Percentiles rank a stretch among this genome's conserved stretches.
phyloP scores from a whole-genome alignment of 2,888 invertebrate genomes.

The Drosophila fulvimacula region DNA sequence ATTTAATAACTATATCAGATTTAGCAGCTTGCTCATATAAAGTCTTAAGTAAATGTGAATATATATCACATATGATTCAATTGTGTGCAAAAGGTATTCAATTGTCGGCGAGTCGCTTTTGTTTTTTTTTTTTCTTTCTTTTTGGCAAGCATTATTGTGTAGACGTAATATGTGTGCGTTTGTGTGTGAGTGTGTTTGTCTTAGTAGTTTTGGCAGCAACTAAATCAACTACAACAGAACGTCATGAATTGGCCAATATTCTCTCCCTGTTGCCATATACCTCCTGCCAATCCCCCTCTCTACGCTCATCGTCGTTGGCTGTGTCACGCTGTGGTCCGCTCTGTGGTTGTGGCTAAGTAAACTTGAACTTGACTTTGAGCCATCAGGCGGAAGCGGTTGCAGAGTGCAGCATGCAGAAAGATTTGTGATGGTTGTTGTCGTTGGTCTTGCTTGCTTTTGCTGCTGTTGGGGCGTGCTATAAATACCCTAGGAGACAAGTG shows the following conservation, averaged over 20 bases:
- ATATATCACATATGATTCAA: neutral
- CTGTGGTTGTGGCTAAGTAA: conserved; percentile 11
- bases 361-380: conserved; percentile 68
- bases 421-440: conserved; percentile 15
- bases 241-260: conserved; percentile 22
- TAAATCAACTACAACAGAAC: conserved; percentile 30
- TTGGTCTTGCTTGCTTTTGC: conserved; percentile 8
- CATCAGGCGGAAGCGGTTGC: conserved; percentile 35
- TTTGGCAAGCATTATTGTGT: conserved; percentile 15
- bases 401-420: conserved; percentile 36
- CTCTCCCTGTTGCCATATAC: neutral
- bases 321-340: conserved; percentile 17
- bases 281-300: neutral
- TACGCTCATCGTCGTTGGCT: neutral
- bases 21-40: neutral
- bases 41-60: neutral
- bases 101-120: neutral
- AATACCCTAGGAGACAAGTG: conserved; percentile 35
- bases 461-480: conserved; percentile 27
- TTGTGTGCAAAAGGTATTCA: conserved; percentile 5
- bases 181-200: conserved; percentile 8
- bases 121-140: neutral
- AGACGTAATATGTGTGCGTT: conserved; percentile 8
- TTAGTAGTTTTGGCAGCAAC: conserved; percentile 47
- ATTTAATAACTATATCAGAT: neutral